These are phyloP conservation scores for Lasioglossum morio DNA, from an alignment of 2,888 invertebrate species.

Conservation along the genomic window DNA sequence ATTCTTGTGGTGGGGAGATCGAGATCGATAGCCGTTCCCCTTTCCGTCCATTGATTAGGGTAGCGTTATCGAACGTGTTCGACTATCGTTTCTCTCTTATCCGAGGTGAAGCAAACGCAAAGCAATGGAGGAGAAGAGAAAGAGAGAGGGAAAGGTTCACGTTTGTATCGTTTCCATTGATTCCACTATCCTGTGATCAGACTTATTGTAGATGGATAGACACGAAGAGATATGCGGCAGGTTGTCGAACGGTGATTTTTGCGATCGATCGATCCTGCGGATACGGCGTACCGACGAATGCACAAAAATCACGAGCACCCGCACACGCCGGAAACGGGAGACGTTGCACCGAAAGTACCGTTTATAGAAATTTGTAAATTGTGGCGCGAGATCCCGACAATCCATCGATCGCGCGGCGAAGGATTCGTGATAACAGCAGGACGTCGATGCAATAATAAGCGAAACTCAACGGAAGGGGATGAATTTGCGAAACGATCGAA, in stretches of 20 bases:
- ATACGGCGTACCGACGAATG: conserved; percentile 36
- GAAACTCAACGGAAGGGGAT: not conserved
- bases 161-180: conserved; percentile 5
- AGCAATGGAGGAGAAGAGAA: not conserved
- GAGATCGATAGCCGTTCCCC: conserved; percentile 39
- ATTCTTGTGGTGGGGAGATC: not conserved
- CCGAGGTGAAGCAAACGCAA: not conserved
- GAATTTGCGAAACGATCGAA: not conserved
- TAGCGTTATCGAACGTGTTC: conserved; percentile 21
- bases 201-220: not conserved
- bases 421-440: not conserved
- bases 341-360: conserved; percentile 60
- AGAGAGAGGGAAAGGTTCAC: not conserved
- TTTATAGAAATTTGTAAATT: conserved; percentile 37
- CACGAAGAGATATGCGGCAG: not conserved
- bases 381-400: conserved; percentile 2
- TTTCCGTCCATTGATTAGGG: conserved; percentile 50
- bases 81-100: conserved; percentile 15
- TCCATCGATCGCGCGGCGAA: conserved; percentile 26
- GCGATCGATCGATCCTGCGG: conserved; percentile 56
- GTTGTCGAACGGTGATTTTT: conserved; percentile 52
- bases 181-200: not conserved
- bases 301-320: conserved; percentile 44
- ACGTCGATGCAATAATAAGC: conserved; percentile 2
- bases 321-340: conserved; percentile 45